These are phyloP conservation scores for Caradrina clavipalpis DNA, from an alignment of 2,888 invertebrate species.

Conservation along the genomic window DNA sequence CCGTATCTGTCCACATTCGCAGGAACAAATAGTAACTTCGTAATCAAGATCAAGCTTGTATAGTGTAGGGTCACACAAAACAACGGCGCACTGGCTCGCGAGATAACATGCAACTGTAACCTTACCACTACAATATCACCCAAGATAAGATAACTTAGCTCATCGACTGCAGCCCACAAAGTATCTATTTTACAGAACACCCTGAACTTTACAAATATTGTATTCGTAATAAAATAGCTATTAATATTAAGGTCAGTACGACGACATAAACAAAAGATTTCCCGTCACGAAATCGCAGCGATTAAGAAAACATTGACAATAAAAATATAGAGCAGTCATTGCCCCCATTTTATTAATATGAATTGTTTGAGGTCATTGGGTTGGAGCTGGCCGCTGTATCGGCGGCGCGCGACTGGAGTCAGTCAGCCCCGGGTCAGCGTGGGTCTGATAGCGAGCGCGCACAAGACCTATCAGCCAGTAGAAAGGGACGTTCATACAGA, in stretches of 20 bases:
- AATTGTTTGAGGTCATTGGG: slow-evolving; percentile 19
- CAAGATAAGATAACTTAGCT: slow-evolving; percentile 20
- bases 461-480: neutral
- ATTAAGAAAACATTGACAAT: slow-evolving; percentile 18
- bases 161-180: neutral
- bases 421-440: slow-evolving; percentile 18
- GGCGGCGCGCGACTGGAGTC: slow-evolving; percentile 29
- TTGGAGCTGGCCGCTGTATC: slow-evolving; percentile 20
- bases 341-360: slow-evolving; percentile 30
- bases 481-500: slow-evolving; percentile 1
- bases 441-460: slow-evolving; percentile 32
- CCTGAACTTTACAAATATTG: too few species aligned
- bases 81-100: slow-evolving; percentile 10
- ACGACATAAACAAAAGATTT: slow-evolving; percentile 10
- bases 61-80: slow-evolving; percentile 7
- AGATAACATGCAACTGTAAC: slow-evolving; percentile 15
- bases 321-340: slow-evolving; percentile 47
- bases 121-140: slow-evolving; percentile 15
- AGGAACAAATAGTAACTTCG: neutral
- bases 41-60: slow-evolving; percentile 12
- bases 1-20: neutral
- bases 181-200: neutral
- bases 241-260: neutral
- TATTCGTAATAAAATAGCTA: too few species aligned
- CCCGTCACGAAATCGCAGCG: slow-evolving; percentile 4